Base-by-base conservation (phyloP, 2,888 invertebrate genomes). In the Desoria tigrina region DNA sequence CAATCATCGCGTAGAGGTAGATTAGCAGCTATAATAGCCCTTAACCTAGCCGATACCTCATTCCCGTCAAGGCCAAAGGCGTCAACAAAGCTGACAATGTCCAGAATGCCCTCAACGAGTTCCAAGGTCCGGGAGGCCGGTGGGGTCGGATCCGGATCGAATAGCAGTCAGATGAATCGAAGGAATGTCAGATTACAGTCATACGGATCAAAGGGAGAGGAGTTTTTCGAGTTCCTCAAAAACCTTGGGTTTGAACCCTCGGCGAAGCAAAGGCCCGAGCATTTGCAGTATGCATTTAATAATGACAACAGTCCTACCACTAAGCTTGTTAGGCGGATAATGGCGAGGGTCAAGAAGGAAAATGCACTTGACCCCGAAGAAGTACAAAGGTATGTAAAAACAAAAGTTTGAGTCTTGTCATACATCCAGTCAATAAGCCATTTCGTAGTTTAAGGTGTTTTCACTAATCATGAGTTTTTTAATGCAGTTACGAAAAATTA, bases 271-370 rank as follows among this genome's bases (percentile, higher is more conserved):
- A 59, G 63, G n/a, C 28, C 28, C 1, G 67, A 70, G 42, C 73
- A 73, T 53, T 68, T 62, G 23, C 70, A 70, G 14, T 71, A 71
- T 32, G 57, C 71, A 1, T 73, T 73, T 28, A 66, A 71, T 42
- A 65, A 71, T 66, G 67, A 67, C 27, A 68, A 73, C 26, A 32
- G 32, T 32, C 32, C 11, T 32, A 63, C 61, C 11, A 51, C 61
- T 2, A 50, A n/a, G 2, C 27, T 70, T 27, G 54, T 58, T 1
- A 63, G 59, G 16, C 59, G 58, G 14, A 51, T 73, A 42, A 73
- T 71, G 69, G 42, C 24, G 24, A 66, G 55, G 2, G 24, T 67
- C 21, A 70, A 70, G 28, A 39, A 66, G 0, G 53, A 60, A 1
- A 65, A 71, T 53, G 59, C 65, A n/a, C 37, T 70, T 16, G 39